Conservation (phyloP, 1,140 invertebrate genomes). For the Cylas formicarius region DNA sequence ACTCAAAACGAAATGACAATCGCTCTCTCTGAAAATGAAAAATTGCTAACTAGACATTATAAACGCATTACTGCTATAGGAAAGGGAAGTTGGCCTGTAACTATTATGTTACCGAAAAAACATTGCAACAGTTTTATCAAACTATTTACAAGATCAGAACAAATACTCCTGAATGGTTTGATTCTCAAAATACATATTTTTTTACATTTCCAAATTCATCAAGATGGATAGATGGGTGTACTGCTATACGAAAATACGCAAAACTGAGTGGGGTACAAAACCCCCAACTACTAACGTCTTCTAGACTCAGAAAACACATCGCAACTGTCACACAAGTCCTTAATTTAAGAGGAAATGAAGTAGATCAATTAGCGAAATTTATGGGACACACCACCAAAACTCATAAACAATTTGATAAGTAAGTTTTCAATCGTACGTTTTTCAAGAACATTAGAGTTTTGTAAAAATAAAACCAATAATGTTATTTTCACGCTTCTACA, state of each 20-base stretch:
- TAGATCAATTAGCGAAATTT: slow-evolving; percentile 6
- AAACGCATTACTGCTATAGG: slow-evolving; percentile 13
- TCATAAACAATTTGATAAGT: slow-evolving; percentile 5
- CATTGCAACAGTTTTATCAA: slow-evolving; percentile 9
- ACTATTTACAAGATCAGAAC: slow-evolving; percentile 8
- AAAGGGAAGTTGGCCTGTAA: slow-evolving; percentile 18
- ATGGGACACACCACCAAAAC: slow-evolving; percentile 3
- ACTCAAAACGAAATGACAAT: slow-evolving; percentile 6
- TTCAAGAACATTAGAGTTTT: too few relatives aligned
- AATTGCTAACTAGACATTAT: slow-evolving; percentile 18
- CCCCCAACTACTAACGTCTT: background rate
- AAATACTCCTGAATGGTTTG: slow-evolving; percentile 10
- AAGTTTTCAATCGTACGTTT: too few relatives aligned
- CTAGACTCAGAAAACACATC: slow-evolving; percentile 3
- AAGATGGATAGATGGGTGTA: slow-evolving; percentile 12
- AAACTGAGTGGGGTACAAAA: background rate
- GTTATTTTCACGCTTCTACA: too few relatives aligned
- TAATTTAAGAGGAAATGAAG: slow-evolving; percentile 1
- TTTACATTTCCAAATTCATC: slow-evolving; percentile 14
- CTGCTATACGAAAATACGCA: slow-evolving; percentile 4
- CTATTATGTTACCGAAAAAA: slow-evolving; percentile 16
- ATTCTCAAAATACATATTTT: slow-evolving; percentile 8
- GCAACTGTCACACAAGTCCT: slow-evolving; percentile 3
- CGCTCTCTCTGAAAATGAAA: slow-evolving; percentile 10
- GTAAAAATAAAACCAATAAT: too few relatives aligned